Evolutionary conservation across 2,888 invertebrate genomes (phyloP).

Genomic region (Choreutis nemorana): DNA sequence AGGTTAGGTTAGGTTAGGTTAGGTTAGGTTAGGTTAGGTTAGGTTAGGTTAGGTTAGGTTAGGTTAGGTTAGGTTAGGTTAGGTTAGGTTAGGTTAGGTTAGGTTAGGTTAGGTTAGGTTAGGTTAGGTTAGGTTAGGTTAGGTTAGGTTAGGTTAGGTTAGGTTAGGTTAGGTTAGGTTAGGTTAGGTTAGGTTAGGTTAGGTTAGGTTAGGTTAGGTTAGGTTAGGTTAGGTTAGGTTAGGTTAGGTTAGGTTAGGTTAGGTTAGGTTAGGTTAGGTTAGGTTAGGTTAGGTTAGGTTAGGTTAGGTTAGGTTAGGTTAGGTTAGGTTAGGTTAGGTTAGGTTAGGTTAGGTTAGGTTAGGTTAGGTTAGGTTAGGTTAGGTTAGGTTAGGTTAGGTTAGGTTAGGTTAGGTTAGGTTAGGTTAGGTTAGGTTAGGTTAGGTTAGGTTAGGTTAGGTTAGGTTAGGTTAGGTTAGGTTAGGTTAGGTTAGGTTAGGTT

Average conservation of each 20-base stretch:
- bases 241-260: neutral
- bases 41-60: conserved; percentile 2
- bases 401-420: neutral
- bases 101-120: neutral
- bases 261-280: neutral
- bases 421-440: no score
- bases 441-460: conserved; percentile 2
- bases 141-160: neutral
- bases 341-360: neutral
- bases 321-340: neutral
- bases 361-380: neutral
- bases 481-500: neutral
- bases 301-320: neutral
- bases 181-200: neutral
- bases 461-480: conserved; percentile 1
- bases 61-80: conserved; percentile 1
- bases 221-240: neutral
- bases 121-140: neutral
- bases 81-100: neutral
- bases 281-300: neutral
- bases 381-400: neutral
- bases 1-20: conserved; percentile 2
- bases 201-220: neutral
- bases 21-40: conserved; percentile 2
- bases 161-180: neutral